These are phyloP conservation scores for Nansenia antarctica DNA, from an alignment of 2,113 vertebrate genomes.

Conservation along the genomic window DNA sequence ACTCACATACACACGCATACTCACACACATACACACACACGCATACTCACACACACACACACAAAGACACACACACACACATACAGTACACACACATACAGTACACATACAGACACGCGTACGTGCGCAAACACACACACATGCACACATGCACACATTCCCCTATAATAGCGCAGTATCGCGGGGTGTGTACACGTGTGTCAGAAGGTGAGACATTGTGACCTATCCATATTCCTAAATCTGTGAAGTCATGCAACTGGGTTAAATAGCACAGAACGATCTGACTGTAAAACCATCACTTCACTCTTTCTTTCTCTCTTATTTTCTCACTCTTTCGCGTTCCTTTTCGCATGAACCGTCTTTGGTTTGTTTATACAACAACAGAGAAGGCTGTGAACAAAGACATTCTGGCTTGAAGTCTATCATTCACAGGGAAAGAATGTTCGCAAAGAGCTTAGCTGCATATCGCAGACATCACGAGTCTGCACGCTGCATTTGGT, in stretches of 20 bases:
- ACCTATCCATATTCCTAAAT: too few relatives aligned
- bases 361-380: slow-evolving; percentile 69
- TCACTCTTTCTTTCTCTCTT: slow-evolving; percentile 38
- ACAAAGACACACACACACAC: too few relatives aligned
- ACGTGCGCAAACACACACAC: too few relatives aligned
- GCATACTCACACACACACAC: too few relatives aligned
- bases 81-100: too few relatives aligned
- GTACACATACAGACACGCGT: too few relatives aligned
- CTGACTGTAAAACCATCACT: slow-evolving; percentile 36
- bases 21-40: too few relatives aligned
- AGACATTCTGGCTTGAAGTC: slow-evolving; percentile 26
- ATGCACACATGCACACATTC: too few relatives aligned
- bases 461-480: slow-evolving; percentile 42
- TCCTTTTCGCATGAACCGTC: slow-evolving; percentile 52
- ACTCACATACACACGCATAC: too few relatives aligned
- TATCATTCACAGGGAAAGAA: slow-evolving; percentile 31
- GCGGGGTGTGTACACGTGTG: slow-evolving; percentile 4
- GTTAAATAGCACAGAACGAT: slow-evolving; percentile 37
- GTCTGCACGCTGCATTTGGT: slow-evolving; percentile 28
- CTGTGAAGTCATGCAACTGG: slow-evolving; percentile 32
- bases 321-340: slow-evolving; percentile 29
- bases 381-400: too few relatives aligned
- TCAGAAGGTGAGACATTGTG: slow-evolving; percentile 29
- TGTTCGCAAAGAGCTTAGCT: slow-evolving; percentile 41
- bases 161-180: too few relatives aligned